These are phyloP conservation scores for Ellobium chinense DNA, from an alignment of 2,888 invertebrate species.

Conservation along the genomic window DNA sequence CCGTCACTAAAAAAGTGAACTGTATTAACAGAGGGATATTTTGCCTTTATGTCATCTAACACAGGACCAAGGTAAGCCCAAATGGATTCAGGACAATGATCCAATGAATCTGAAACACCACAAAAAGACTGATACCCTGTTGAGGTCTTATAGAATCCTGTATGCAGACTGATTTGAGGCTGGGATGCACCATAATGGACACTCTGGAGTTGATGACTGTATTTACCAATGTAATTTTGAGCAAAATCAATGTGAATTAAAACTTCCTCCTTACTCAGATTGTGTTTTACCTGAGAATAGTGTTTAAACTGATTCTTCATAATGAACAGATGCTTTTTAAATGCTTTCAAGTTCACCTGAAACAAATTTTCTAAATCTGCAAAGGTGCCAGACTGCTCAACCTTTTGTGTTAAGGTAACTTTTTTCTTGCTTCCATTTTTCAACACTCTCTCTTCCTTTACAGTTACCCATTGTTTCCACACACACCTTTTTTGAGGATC, in stretches of 20 bases:
- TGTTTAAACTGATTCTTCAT: constrained; percentile 20
- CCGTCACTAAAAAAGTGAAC: constrained; percentile 61
- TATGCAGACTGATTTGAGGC: constrained; percentile 32
- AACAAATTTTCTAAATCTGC: background rate
- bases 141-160: constrained; percentile 16
- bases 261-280: background rate
- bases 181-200: constrained; percentile 36
- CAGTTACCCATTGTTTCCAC: constrained; percentile 44
- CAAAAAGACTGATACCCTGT: background rate
- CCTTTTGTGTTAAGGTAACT: constrained; percentile 12
- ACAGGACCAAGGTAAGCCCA: constrained; percentile 77
- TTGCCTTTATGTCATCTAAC: constrained; percentile 43
- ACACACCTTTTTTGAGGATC: constrained; percentile 12
- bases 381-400: background rate
- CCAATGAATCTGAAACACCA: constrained; percentile 65
- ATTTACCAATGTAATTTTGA: constrained; percentile 29
- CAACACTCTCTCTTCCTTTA: constrained; percentile 22
- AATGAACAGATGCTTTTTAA: constrained; percentile 20
- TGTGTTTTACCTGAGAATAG: constrained; percentile 9
- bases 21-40: constrained; percentile 40
- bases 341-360: constrained; percentile 2
- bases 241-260: constrained; percentile 37
- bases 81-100: constrained; percentile 76
- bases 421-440: constrained; percentile 21
- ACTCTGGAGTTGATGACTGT: constrained; percentile 9